phyloP scores from a whole-genome alignment of 2,888 invertebrate species.

The Dione vanillae region DNA sequence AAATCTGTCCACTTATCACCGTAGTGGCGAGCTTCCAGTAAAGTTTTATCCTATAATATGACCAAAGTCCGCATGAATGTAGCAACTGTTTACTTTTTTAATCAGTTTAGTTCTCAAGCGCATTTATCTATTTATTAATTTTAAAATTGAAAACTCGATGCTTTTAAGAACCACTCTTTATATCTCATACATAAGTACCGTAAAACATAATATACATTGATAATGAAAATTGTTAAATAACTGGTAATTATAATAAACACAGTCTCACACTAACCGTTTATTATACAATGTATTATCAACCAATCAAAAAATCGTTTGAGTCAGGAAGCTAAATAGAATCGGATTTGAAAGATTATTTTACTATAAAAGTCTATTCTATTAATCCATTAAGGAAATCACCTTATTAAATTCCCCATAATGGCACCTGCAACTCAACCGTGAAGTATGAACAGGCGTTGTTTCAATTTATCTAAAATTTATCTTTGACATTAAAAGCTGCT shows the following conservation, averaged over 20 bases:
- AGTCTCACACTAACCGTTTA: background rate
- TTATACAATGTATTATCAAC: background rate
- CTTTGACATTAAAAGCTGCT: background rate
- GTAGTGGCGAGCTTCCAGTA: constrained; percentile 10
- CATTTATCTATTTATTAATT: too few relatives aligned
- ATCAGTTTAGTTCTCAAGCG: too few relatives aligned
- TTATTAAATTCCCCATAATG: constrained; percentile 8
- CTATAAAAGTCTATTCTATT: background rate
- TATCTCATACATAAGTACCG: too few relatives aligned
- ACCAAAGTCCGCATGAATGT: background rate
- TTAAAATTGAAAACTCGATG: too few relatives aligned
- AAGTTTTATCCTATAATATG: constrained; percentile 12
- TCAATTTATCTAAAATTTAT: constrained; percentile 4
- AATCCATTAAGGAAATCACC: background rate
- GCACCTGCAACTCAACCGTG: constrained; percentile 9
- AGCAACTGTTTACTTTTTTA: background rate
- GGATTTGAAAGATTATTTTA: background rate
- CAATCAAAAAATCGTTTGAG: background rate
- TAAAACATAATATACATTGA: too few relatives aligned
- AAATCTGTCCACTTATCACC: constrained; percentile 39
- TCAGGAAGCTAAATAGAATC: background rate
- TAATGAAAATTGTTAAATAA: background rate
- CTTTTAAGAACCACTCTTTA: too few relatives aligned
- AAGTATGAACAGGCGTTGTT: constrained; percentile 11
- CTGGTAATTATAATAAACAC: too few relatives aligned